Conservation (phyloP, 1,140 invertebrate species). For the Hestina assimilis region DNA sequence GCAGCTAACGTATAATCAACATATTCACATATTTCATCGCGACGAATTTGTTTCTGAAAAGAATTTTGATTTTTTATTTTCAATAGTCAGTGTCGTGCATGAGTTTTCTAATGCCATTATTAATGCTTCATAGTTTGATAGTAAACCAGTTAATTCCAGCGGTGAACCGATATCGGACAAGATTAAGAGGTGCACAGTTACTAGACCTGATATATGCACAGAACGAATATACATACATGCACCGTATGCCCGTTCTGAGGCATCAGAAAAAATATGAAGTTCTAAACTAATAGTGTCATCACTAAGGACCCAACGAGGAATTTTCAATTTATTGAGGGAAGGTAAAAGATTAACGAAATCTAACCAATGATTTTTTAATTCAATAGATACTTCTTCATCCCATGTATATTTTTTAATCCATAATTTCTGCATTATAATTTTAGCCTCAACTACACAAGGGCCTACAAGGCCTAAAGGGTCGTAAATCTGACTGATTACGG, state of each 20-base stretch:
- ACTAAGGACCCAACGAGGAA: not conserved
- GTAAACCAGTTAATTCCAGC: too few relatives aligned
- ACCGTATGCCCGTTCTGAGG: conserved; percentile 2
- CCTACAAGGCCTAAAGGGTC: conserved; percentile 16
- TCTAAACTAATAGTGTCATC: not conserved
- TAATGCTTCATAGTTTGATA: too few relatives aligned
- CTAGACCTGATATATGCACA: too few relatives aligned
- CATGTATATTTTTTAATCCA: conserved; percentile 12
- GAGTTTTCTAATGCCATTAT: too few relatives aligned
- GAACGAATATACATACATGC: not conserved
- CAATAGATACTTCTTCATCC: not conserved
- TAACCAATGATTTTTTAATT: not conserved
- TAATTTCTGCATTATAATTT: conserved; percentile 18
- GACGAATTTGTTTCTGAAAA: too few relatives aligned
- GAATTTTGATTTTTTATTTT: too few relatives aligned
- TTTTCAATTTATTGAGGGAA: not conserved
- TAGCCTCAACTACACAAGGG: conserved; percentile 12
- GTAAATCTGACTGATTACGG: conserved; percentile 16
- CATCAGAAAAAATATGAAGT: conserved; percentile 8
- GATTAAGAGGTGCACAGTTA: too few relatives aligned
- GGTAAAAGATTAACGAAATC: not conserved
- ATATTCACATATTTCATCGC: too few relatives aligned
- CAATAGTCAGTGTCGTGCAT: too few relatives aligned
- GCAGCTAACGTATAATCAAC: too few relatives aligned
- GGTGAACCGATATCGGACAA: too few relatives aligned